phyloP scores from a whole-genome alignment of 2,888 invertebrate genomes.

The Uropetala carovei region DNA sequence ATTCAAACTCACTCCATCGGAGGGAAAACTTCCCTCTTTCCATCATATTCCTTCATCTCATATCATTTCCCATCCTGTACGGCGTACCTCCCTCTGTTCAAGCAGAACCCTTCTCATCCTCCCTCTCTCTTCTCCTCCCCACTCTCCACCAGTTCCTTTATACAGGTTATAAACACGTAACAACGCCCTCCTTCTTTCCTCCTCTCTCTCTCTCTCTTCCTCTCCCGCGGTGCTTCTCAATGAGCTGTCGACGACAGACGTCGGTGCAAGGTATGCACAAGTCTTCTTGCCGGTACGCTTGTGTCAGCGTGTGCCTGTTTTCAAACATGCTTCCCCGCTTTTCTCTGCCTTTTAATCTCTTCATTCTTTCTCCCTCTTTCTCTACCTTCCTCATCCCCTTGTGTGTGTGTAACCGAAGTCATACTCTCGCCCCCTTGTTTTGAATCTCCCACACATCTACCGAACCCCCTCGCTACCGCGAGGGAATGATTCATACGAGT shows the following conservation, averaged over 20 bases:
- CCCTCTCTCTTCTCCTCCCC: neutral
- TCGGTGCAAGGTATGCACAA: neutral
- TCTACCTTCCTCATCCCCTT: neutral
- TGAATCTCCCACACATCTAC: neutral
- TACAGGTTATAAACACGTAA: neutral
- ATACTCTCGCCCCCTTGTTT: neutral
- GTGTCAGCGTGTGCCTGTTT: constrained; percentile 10
- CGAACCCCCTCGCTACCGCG: neutral
- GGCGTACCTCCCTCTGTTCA: neutral
- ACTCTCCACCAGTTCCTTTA: neutral
- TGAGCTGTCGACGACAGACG: constrained; percentile 55
- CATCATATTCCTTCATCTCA: neutral
- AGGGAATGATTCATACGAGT: neutral
- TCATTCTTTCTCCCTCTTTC: neutral
- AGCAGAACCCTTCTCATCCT: neutral
- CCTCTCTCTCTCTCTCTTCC: neutral
- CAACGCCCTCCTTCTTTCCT: neutral
- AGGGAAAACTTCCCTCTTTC: neutral
- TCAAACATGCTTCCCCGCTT: neutral
- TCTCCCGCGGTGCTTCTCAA: constrained; percentile 21
- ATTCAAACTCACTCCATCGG: too few species aligned
- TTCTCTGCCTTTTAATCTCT: neutral
- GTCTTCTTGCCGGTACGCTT: constrained; percentile 5
- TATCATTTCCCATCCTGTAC: neutral
- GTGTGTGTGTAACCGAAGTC: neutral